Evolutionary conservation across 2,797 vertebrate species (phyloP).

Genomic region (Poeciliopsis infans): DNA sequence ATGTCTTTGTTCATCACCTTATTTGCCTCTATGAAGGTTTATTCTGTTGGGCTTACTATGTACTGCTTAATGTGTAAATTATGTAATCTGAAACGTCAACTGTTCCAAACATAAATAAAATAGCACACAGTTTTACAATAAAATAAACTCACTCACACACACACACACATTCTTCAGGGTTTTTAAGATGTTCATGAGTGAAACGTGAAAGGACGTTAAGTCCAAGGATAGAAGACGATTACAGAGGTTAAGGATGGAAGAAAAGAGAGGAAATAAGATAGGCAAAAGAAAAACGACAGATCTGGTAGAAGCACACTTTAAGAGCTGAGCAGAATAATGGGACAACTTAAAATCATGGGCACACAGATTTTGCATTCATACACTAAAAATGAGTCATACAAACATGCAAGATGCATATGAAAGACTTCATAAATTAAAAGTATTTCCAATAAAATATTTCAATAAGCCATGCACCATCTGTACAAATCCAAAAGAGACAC

Average conservation of each 20-base stretch:
- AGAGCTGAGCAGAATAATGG: constrained; percentile 78
- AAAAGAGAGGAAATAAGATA: constrained; percentile 13
- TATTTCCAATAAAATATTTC: constrained; percentile 38
- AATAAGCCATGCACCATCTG: constrained; percentile 72
- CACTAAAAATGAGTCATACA: constrained; percentile 43
- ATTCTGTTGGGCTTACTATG: too few species aligned
- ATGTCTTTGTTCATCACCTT: too few species aligned
- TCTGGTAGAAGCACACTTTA: constrained; percentile 76
- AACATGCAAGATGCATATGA: constrained; percentile 48
- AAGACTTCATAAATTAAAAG: constrained; percentile 63
- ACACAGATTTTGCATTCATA: constrained; percentile 23
- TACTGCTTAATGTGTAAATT: too few species aligned
- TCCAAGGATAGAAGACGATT: constrained; percentile 11
- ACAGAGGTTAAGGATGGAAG: constrained; percentile 6
- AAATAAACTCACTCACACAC: constrained; percentile 5
- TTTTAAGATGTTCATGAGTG: constrained; percentile 31
- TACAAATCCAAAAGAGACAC: constrained; percentile 59
- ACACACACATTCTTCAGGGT: constrained; percentile 12
- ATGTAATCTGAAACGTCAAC: constrained; percentile 37
- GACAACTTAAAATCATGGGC: constrained; percentile 57
- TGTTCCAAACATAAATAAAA: constrained; percentile 33
- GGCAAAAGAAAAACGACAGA: constrained; percentile 28
- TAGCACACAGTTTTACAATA: constrained; percentile 18
- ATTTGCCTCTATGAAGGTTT: too few species aligned
- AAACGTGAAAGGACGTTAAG: constrained; percentile 17